Evolutionary conservation across 2,888 invertebrate species (phyloP), one percentile per base, ranked within the genome.

Genomic region (Drosophila bunnanda): DNA sequence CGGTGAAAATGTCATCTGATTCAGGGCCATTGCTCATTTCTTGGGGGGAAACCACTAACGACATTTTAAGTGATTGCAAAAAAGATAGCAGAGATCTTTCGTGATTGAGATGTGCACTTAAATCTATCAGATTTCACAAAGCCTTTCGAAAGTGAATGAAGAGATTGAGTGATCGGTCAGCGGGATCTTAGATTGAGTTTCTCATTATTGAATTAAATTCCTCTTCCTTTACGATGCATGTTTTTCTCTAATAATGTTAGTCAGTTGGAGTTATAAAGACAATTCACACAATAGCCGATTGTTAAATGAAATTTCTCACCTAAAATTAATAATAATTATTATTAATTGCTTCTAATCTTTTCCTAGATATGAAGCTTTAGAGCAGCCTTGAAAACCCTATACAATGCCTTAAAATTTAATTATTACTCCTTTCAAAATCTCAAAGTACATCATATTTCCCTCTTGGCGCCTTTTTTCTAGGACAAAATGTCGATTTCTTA

Each of bases 381-480:
- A 54, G 59, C 9, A 38, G 17, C 39, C 48, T 50, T 9, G 28
- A 36, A 70, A 25, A 60, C 50, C 7, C 22, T 17, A 22, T 74
- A 10, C 17, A 56, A 56, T 39, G 44, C 46, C 46, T 69, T 53
- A 13, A 56, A 32, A 32, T 32, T 50, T 46, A 74, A 53, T 57
- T 36, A 48, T 39, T 17, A 36, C 28, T 66, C 39, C 30, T 43
- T 66, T 38, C 20, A 15, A 38, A 43, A 34, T 20, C 20, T 15
- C 17, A 6, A 34, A 41, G 25, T 20, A 52, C 22, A 13, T 48
- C 15, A 39, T 39, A 52, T 20, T 34, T 48, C 30, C 41, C 12
- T 22, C 59, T 76, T 83, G 83, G 89, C 89, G 83, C 79, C 73
- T 68, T 30, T 30, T 83, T 81, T 52, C 41, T 34, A 41, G 43